phyloP scores from a whole-genome alignment of 2,113 vertebrate species.

The Oxyura jamaicensis region DNA sequence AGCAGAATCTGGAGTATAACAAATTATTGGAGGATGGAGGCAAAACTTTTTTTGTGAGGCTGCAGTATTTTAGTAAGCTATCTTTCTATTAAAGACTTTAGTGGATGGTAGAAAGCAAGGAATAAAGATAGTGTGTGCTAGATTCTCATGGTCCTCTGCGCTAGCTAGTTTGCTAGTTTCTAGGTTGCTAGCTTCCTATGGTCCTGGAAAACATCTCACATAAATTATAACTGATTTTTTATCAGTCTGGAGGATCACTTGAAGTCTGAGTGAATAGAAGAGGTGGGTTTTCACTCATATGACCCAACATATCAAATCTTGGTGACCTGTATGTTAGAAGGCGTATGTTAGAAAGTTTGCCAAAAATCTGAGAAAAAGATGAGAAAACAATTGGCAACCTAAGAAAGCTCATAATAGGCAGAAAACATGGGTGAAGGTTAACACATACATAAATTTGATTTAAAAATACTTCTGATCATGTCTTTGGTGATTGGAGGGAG shows the following conservation, averaged over 20 bases:
- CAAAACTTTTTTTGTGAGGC: not conserved
- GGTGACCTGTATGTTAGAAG: not conserved
- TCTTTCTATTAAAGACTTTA: not conserved
- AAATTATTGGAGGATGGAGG: not conserved
- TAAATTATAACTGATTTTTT: not conserved
- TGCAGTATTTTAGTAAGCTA: not conserved
- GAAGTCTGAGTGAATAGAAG: not conserved
- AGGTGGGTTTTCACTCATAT: not conserved
- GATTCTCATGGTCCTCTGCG: too few relatives aligned
- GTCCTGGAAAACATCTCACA: not conserved
- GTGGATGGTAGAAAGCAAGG: not conserved
- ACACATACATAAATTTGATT: not conserved
- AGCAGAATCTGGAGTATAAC: not conserved
- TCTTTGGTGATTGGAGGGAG: not conserved
- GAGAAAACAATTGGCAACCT: not conserved
- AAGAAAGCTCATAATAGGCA: not conserved
- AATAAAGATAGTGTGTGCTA: not conserved
- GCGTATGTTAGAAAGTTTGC: not conserved
- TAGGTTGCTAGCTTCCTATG: not conserved
- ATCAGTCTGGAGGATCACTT: not conserved
- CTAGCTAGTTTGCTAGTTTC: too few relatives aligned
- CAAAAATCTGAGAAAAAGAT: not conserved
- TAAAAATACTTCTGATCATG: not conserved
- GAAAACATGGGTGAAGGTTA: not conserved
- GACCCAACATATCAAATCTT: not conserved